Conservation (phyloP, 35 echinoderm and acorn worm genomes). For the Ophioderma brevispina region DNA sequence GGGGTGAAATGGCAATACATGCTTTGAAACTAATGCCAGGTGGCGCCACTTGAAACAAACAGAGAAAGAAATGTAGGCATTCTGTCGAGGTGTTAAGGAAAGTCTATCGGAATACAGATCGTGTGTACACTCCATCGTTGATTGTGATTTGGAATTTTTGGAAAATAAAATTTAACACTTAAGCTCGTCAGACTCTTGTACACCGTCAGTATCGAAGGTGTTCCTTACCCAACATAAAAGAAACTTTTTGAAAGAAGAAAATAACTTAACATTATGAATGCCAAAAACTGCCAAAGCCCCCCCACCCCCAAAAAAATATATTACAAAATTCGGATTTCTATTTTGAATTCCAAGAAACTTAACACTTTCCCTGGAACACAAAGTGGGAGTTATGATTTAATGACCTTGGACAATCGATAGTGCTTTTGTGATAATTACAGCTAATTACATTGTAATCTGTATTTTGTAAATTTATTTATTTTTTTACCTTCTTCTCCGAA, state of each 20-base stretch:
- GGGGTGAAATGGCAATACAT: neutral
- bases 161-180: neutral
- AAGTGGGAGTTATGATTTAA: too few species aligned
- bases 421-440: too few species aligned
- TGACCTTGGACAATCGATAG: too few species aligned
- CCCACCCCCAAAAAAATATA: too few species aligned
- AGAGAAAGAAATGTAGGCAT: neutral
- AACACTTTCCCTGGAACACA: too few species aligned
- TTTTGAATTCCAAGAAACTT: too few species aligned
- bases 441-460: too few species aligned
- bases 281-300: too few species aligned
- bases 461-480: too few species aligned
- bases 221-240: neutral
- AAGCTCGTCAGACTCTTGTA: neutral
- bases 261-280: too few species aligned
- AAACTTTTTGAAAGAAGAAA: neutral
- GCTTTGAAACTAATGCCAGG: neutral
- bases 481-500: too few species aligned
- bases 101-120: neutral
- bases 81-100: neutral
- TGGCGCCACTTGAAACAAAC: neutral
- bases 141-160: neutral
- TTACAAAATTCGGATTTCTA: too few species aligned
- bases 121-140: neutral
- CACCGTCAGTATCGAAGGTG: neutral